These are phyloP conservation scores for Xiphorhynchus erythropygius DNA, from an alignment of 2,797 vertebrate genomes.

Conservation along the genomic window DNA sequence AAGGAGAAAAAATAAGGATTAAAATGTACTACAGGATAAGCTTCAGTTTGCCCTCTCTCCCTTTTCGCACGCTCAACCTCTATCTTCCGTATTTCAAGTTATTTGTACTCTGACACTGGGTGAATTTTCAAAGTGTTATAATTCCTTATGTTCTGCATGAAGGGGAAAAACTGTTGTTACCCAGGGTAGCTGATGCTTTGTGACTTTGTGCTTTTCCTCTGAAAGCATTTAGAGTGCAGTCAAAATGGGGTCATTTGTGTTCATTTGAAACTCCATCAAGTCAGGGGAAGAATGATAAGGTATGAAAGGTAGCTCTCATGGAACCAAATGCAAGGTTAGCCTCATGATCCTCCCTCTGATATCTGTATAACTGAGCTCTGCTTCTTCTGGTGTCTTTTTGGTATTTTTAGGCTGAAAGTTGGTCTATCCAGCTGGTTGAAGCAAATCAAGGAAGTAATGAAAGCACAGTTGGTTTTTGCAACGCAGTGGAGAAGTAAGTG, in stretches of 20 bases:
- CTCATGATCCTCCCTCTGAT: background rate
- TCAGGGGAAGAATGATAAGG: background rate
- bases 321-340: background rate
- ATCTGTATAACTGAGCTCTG: background rate
- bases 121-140: background rate
- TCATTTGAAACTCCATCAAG: background rate
- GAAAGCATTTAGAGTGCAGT: background rate
- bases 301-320: background rate
- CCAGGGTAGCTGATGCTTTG: background rate
- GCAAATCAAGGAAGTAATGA: slow-evolving; percentile 56
- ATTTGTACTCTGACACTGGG: background rate
- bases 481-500: slow-evolving; percentile 69
- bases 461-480: slow-evolving; percentile 57
- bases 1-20: background rate
- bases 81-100: background rate
- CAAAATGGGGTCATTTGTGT: background rate
- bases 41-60: background rate
- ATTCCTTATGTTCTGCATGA: background rate
- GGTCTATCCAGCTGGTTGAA: slow-evolving; percentile 57
- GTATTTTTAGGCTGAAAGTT: slow-evolving; percentile 50
- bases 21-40: background rate
- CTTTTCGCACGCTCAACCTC: background rate
- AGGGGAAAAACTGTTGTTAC: background rate
- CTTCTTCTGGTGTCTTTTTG: background rate
- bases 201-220: background rate